Evolutionary conservation across 2,113 vertebrate genomes (phyloP).

Genomic region (Mandrillus leucophaeus): DNA sequence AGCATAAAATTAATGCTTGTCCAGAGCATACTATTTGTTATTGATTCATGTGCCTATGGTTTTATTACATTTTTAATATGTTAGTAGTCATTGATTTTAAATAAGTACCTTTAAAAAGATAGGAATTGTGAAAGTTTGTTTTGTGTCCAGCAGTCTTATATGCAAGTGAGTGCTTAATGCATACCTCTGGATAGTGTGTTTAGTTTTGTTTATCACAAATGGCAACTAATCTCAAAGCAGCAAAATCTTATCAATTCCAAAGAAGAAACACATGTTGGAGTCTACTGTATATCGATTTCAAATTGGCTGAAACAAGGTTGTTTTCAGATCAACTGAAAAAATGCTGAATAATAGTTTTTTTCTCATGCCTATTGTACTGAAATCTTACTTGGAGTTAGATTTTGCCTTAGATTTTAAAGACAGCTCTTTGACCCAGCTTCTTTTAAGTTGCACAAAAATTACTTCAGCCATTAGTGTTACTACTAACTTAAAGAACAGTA

Average conservation of each 20-base stretch:
- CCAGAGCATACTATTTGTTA: slow-evolving; percentile 3
- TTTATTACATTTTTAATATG: slow-evolving; percentile 42
- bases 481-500: slow-evolving; percentile 10
- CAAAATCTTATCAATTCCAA: slow-evolving; percentile 45
- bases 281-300: neutral
- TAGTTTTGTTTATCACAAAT: slow-evolving; percentile 36
- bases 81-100: slow-evolving; percentile 51
- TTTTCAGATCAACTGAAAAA: slow-evolving; percentile 46
- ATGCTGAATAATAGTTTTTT: neutral
- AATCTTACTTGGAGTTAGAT: slow-evolving; percentile 21
- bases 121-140: slow-evolving; percentile 29
- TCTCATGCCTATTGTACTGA: neutral
- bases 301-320: slow-evolving; percentile 8
- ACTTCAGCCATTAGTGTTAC: slow-evolving; percentile 15
- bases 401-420: slow-evolving; percentile 51
- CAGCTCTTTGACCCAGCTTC: slow-evolving; percentile 42
- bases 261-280: neutral
- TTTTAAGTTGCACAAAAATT: slow-evolving; percentile 47
- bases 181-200: neutral
- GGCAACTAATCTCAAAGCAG: neutral
- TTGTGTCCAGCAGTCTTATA: neutral
- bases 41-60: slow-evolving; percentile 7
- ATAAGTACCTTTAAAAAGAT: slow-evolving; percentile 29
- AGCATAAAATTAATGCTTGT: slow-evolving; percentile 49
- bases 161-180: neutral